Conservation (phyloP, 2,888 invertebrate species). For the Sarcophaga rosellei region DNA sequence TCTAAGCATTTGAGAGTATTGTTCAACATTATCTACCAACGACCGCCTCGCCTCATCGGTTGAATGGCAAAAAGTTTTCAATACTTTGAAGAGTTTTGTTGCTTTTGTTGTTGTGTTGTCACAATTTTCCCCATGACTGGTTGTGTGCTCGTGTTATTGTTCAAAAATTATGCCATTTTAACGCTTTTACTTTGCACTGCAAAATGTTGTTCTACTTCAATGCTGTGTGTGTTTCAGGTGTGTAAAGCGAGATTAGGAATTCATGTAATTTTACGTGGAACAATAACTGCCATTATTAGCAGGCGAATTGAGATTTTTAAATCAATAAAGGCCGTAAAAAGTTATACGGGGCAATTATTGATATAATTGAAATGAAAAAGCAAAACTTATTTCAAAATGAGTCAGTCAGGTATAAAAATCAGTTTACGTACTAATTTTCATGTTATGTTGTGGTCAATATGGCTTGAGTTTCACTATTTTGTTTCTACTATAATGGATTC, state of each 20-base stretch:
- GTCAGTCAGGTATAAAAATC: too few species aligned
- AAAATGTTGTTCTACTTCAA: slow-evolving; percentile 9
- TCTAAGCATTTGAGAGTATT: slow-evolving; percentile 37
- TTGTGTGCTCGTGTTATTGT: slow-evolving; percentile 20
- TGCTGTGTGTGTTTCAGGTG: background rate
- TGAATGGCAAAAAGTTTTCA: background rate
- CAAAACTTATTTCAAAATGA: too few species aligned
- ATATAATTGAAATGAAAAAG: background rate
- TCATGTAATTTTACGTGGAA: slow-evolving; percentile 1
- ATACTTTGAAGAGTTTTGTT: background rate
- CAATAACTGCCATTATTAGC: background rate
- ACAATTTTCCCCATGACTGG: slow-evolving; percentile 3
- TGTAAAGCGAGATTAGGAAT: slow-evolving; percentile 5
- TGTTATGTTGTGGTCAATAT: too few species aligned
- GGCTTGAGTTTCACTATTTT: too few species aligned
- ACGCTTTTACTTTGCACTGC: slow-evolving; percentile 13
- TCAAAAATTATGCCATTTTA: slow-evolving; percentile 6
- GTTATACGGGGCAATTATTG: background rate
- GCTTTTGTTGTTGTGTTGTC: background rate
- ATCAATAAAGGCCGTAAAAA: background rate
- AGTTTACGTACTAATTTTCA: too few species aligned
- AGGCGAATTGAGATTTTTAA: background rate
- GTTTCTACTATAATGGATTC: too few species aligned
- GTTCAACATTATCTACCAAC: background rate
- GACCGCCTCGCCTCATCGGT: background rate